A percentile compares a stretch with the other conserved stretches of the same genome.
Conservation (phyloP, 2,113 vertebrate species). For the Prionailurus bengalensis region DNA sequence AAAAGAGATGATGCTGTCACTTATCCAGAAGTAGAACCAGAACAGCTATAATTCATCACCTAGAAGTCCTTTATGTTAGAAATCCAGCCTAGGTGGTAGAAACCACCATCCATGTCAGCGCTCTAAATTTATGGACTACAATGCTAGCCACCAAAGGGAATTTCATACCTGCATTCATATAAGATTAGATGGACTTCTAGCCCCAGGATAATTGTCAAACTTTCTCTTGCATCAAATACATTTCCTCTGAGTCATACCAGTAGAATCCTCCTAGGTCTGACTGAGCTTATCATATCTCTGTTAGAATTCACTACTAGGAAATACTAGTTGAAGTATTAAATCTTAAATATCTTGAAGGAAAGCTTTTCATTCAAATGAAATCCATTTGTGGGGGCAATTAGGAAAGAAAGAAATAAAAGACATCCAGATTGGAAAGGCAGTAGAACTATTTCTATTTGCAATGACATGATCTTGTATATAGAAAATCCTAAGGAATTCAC, state of each 20-base stretch:
- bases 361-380: slow-evolving; percentile 3
- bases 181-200: neutral
- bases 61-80: neutral
- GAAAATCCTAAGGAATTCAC: slow-evolving; percentile 1
- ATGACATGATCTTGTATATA: neutral
- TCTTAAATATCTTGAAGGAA: slow-evolving; percentile 26
- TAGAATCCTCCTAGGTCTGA: neutral
- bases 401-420: slow-evolving; percentile 4
- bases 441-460: neutral
- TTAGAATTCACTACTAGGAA: neutral
- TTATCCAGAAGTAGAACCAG: neutral
- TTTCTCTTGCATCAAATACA: slow-evolving; percentile 17
- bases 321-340: neutral
- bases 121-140: neutral
- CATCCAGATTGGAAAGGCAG: slow-evolving; percentile 18
- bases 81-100: neutral
- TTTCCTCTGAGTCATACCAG: neutral
- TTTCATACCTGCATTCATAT: neutral
- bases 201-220: slow-evolving; percentile 12
- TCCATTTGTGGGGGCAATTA: neutral
- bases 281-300: neutral
- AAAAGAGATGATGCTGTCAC: neutral
- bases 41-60: neutral
- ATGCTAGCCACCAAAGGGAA: neutral
- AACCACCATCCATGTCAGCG: neutral